phyloP scores from a whole-genome alignment of 2,888 invertebrate species.

The Rotaria socialis region DNA sequence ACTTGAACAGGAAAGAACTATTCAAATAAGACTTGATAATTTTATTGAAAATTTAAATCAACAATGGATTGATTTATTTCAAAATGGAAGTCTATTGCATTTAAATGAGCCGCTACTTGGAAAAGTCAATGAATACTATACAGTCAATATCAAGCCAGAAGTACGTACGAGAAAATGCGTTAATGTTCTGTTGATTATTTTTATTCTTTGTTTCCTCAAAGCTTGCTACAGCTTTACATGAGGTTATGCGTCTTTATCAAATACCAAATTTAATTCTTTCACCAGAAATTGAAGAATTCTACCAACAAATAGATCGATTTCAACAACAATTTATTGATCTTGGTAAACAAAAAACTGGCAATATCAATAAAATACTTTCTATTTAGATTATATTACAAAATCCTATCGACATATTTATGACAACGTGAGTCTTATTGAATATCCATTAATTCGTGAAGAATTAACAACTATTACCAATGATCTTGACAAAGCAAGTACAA shows the following conservation, averaged over 20 bases:
- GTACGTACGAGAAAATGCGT: constrained; percentile 56
- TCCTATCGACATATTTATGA: constrained; percentile 79
- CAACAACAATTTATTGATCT: constrained; percentile 77
- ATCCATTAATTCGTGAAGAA: constrained; percentile 76
- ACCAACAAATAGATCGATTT: constrained; percentile 71
- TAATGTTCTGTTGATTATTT: constrained; percentile 35
- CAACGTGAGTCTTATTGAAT: constrained; percentile 78
- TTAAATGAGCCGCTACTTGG: constrained; percentile 71
- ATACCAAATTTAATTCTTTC: constrained; percentile 64
- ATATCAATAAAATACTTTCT: too few relatives aligned
- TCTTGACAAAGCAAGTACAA: constrained; percentile 71
- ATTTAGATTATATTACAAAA: constrained; percentile 54
- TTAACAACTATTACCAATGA: constrained; percentile 76
- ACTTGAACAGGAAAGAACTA: constrained; percentile 69
- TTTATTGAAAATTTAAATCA: constrained; percentile 72
- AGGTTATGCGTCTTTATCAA: constrained; percentile 77
- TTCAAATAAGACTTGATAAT: constrained; percentile 68
- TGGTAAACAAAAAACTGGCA: constrained; percentile 54
- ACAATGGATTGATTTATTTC: constrained; percentile 73
- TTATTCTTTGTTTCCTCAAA: constrained; percentile 55
- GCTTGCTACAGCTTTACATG: constrained; percentile 75
- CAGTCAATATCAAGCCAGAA: constrained; percentile 77
- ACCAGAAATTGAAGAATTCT: constrained; percentile 70
- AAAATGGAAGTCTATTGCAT: constrained; percentile 71
- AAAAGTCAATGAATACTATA: constrained; percentile 65